These are phyloP conservation scores for Himalopsyche tibetana DNA, from an alignment of 2,888 invertebrate genomes.

Conservation along the genomic window DNA sequence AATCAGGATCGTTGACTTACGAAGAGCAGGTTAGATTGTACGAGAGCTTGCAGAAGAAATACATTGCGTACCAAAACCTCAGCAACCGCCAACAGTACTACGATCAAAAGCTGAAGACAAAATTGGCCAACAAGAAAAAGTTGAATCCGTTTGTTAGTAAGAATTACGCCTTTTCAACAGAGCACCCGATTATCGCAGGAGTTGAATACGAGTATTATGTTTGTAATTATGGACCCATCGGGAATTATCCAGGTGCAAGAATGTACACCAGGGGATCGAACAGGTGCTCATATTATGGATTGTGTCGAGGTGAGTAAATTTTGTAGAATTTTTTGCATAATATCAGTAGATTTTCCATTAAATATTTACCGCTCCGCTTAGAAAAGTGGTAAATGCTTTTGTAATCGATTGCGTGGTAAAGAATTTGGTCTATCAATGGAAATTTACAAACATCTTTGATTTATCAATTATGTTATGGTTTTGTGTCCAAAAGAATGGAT, in stretches of 20 bases:
- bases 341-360: no score
- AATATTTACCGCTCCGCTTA: no score
- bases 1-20: conserved; percentile 49
- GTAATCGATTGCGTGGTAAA: no score
- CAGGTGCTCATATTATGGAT: conserved; percentile 53
- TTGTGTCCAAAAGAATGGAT: no score
- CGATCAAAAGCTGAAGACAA: conserved; percentile 56
- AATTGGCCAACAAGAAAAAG: conserved; percentile 57
- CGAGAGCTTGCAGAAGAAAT: conserved; percentile 55
- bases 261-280: conserved; percentile 62
- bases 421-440: no score
- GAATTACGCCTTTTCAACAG: conserved; percentile 57
- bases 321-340: background rate
- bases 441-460: no score
- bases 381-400: no score
- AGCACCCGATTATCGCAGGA: conserved; percentile 56
- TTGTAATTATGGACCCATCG: conserved; percentile 71
- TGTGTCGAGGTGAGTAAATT: conserved; percentile 58
- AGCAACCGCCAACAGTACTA: conserved; percentile 57
- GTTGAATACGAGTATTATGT: conserved; percentile 68
- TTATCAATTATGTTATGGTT: no score
- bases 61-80: conserved; percentile 53
- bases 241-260: conserved; percentile 68
- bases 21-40: conserved; percentile 47
- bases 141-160: conserved; percentile 59